These are phyloP conservation scores for Hyles lineata DNA, from an alignment of 2,888 invertebrate genomes.

Conservation along the genomic window DNA sequence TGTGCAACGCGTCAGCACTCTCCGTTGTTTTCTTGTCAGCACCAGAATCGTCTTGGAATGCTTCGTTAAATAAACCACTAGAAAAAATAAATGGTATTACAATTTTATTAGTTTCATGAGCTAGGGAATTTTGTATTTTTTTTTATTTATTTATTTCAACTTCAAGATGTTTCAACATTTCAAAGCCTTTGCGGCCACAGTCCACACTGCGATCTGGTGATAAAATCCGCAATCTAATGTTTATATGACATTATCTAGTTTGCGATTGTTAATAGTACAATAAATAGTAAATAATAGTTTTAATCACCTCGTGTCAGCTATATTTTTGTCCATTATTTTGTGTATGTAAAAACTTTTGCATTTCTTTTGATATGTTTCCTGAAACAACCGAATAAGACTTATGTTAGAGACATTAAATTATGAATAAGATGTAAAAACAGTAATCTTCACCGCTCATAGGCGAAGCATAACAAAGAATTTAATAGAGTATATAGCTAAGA, in stretches of 20 bases:
- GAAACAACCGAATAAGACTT: slow-evolving; percentile 50
- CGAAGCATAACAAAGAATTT: no score
- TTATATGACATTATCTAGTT: no score
- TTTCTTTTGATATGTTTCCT: slow-evolving; percentile 91
- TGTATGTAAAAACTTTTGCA: slow-evolving; percentile 88
- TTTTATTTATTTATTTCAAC: no score
- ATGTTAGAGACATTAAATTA: not conserved
- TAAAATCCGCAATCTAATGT: no score
- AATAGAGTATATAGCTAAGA: no score
- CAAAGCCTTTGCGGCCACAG: no score
- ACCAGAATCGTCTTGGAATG: slow-evolving; percentile 65
- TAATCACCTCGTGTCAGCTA: slow-evolving; percentile 81
- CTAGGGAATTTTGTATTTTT: no score
- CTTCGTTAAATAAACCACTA: slow-evolving; percentile 75
- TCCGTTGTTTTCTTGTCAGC: slow-evolving; percentile 60
- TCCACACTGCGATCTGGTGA: no score
- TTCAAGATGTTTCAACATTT: no score
- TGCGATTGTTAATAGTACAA: not conserved
- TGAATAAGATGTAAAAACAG: no score
- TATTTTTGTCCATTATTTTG: slow-evolving; percentile 71
- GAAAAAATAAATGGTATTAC: slow-evolving; percentile 39
- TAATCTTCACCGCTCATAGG: no score
- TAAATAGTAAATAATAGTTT: not conserved
- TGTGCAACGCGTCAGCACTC: slow-evolving; percentile 64
- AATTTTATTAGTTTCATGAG: not conserved